Percentiles rank a stretch among this genome's conserved stretches.
phyloP scores from a whole-genome alignment of 2,888 invertebrate species.

The Mycalesis mineus region DNA sequence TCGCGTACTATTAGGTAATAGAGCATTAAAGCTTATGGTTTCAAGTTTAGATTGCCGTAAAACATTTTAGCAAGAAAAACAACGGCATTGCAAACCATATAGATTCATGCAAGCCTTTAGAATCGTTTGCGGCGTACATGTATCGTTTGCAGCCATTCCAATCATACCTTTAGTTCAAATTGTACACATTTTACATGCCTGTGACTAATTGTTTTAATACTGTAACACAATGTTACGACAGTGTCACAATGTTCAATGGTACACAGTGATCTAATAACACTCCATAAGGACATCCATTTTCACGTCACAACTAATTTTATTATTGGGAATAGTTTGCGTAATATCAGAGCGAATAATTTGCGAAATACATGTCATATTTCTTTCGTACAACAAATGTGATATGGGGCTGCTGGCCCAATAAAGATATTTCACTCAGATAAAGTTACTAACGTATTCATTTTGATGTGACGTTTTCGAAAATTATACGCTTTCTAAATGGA shows the following conservation, averaged over 20 bases:
- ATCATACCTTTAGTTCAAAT: neutral
- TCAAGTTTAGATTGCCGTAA: too few species aligned
- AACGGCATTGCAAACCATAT: too few species aligned
- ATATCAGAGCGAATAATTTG: neutral
- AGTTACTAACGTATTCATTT: too few species aligned
- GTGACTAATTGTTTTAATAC: neutral
- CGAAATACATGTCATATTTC: neutral
- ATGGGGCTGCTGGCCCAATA: too few species aligned
- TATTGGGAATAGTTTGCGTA: neutral
- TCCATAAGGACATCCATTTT: neutral
- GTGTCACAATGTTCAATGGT: neutral
- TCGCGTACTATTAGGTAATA: too few species aligned
- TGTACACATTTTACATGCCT: neutral
- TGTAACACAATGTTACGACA: neutral
- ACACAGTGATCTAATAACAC: constrained; percentile 6
- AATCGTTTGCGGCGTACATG: too few species aligned
- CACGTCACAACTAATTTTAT: neutral
- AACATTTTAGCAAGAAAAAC: too few species aligned
- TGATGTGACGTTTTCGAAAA: constrained; percentile 9
- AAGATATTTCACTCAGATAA: too few species aligned
- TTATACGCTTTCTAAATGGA: constrained; percentile 9
- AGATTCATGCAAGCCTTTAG: too few species aligned
- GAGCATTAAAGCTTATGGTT: too few species aligned
- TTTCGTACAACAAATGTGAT: neutral
- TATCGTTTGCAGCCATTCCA: neutral